Percentiles rank a stretch among this genome's conserved stretches.
Conservation (phyloP, 2,797 vertebrate species). For the Sylvilagus floridanus region DNA sequence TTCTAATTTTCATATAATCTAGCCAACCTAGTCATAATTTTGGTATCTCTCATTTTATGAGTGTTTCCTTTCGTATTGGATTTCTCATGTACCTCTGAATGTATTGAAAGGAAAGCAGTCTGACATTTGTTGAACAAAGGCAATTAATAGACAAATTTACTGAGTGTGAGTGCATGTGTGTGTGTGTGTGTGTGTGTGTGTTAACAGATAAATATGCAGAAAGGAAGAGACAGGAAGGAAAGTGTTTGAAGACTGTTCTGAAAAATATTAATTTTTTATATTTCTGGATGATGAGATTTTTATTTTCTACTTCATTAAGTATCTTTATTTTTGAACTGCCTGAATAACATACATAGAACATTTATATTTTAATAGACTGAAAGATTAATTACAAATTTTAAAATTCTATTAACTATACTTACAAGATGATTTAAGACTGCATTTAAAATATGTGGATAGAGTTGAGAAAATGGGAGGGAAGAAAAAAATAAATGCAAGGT, state of each 20-base stretch:
- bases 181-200: background rate
- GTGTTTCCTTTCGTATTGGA: background rate
- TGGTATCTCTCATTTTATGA: background rate
- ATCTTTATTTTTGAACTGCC: constrained; percentile 65
- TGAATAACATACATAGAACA: constrained; percentile 30
- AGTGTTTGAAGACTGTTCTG: constrained; percentile 20
- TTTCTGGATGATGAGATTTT: constrained; percentile 50
- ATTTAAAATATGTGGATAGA: constrained; percentile 41
- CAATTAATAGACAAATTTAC: constrained; percentile 11
- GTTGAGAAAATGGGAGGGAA: background rate
- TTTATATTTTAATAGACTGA: constrained; percentile 52
- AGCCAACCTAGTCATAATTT: background rate
- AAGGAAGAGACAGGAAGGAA: background rate
- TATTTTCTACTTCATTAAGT: constrained; percentile 72
- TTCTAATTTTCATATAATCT: background rate
- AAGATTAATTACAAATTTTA: constrained; percentile 52
- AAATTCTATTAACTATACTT: constrained; percentile 66
- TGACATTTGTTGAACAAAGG: background rate
- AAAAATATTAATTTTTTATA: constrained; percentile 52
- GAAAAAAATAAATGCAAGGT: background rate
- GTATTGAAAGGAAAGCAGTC: background rate
- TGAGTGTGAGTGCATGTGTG: background rate
- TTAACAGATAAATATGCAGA: background rate
- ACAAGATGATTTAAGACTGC: constrained; percentile 55
- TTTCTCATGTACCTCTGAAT: background rate